Base-by-base conservation (phyloP, 92 coral and sea anemone species). In the Porites divaricata region DNA sequence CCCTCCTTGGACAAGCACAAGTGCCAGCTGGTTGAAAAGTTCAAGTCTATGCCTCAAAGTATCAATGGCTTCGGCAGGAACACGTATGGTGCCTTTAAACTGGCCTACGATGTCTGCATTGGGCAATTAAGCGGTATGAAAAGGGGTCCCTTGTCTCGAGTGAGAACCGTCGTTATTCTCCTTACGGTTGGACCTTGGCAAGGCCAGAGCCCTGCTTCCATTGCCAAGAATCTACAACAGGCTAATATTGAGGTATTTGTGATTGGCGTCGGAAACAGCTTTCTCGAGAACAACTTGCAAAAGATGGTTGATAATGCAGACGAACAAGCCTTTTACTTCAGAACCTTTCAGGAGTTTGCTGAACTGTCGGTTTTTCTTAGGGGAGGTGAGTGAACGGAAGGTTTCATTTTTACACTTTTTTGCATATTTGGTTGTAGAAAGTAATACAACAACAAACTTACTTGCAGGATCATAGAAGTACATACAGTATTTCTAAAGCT, bases 341-440 rank as follows among this genome's bases (percentile, higher is more conserved):
- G 66, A 3, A 71, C 87, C 74, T 94, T 94, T 49, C 25, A 21
- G 63, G 77, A 92, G 74, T 94, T n/a, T n/a, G n/a, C n/a, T 45
- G 81, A 91, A 68, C 92, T 94, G 26, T 95, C 98, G 26, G 87
- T 87, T 4, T 92, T 87, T 59, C 75, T 94, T 17, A 74, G 95
- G 21, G 98, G 98, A 89, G 98, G 98, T 94, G 67, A 70, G 75
- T 35, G 45, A 35, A 35, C 45, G 45, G 45, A 35, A 35, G 45
- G 6, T 35, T 35, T 35, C 45, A 35, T 35, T 35, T 35, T 35
- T 35, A 35, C 45, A 1, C 0, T 35, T 35, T 35, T 35, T 35
- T 4, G 45, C 45, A 35, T 2, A 35, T 35, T 35, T 35, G 45
- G 45, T 35, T 35, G 45, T 35, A 35, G 2, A 26, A 26, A 26